phyloP scores from a whole-genome alignment of 2,113 vertebrate genomes.

The Dermatemys mawii region DNA sequence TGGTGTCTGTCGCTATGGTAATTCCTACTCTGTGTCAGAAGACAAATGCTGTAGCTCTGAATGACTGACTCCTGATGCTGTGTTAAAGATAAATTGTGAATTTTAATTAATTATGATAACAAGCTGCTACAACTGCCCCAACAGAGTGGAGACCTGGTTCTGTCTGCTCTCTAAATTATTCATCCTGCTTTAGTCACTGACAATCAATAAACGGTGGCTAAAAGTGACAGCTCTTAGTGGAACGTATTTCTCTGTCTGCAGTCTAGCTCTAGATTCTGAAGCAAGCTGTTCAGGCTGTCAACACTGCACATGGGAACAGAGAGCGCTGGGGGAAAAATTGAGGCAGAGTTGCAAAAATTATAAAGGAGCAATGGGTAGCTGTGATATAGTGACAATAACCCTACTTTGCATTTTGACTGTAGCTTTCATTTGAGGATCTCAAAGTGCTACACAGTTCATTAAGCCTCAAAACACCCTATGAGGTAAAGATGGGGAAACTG shows the following conservation, averaged over 20 bases:
- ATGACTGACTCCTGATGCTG: not conserved
- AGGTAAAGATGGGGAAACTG: not conserved
- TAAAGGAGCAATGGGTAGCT: accelerated
- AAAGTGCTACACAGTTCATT: not conserved
- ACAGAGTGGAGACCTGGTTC: not conserved
- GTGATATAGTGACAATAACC: accelerated
- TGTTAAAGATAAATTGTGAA: not conserved
- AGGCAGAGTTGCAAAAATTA: accelerated
- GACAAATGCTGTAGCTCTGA: not conserved
- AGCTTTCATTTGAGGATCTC: not conserved
- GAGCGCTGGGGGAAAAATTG: accelerated
- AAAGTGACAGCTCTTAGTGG: not conserved
- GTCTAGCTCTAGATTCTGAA: not conserved
- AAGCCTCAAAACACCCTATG: not conserved
- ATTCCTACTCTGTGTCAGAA: not conserved
- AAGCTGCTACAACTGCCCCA: not conserved
- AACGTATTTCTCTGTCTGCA: not conserved
- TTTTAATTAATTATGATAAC: not conserved
- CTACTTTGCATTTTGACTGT: not conserved
- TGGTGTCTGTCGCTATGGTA: not conserved
- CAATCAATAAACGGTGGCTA: not conserved
- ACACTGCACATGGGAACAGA: not conserved
- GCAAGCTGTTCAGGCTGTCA: not conserved
- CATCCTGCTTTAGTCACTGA: not conserved
- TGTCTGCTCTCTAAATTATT: not conserved